Percentiles rank a stretch among this genome's conserved stretches.
These are phyloP conservation scores for Rhizomys pruinosus DNA, from an alignment of 2,113 vertebrate genomes.

Conservation along the genomic window DNA sequence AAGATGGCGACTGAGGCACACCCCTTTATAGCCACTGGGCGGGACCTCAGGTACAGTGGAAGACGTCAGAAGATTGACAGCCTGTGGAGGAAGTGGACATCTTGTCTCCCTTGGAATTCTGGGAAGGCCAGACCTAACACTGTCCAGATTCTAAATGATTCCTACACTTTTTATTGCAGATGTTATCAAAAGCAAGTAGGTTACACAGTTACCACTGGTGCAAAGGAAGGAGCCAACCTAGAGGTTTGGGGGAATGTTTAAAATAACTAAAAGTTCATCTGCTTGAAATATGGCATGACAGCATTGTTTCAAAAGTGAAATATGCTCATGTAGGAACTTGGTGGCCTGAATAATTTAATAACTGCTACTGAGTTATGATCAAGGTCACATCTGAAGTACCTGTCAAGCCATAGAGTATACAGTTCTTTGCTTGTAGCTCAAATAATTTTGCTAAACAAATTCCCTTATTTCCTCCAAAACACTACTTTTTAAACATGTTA, in stretches of 20 bases:
- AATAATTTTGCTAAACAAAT: constrained; percentile 70
- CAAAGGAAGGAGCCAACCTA: not conserved
- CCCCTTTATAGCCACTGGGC: too few relatives aligned
- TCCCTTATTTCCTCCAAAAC: constrained; percentile 32
- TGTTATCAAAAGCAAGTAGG: not conserved
- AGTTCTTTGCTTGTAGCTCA: not conserved
- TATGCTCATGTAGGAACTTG: not conserved
- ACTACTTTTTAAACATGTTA: constrained; percentile 82
- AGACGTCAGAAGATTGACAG: too few relatives aligned
- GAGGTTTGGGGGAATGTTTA: not conserved
- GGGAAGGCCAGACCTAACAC: too few relatives aligned
- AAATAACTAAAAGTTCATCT: not conserved
- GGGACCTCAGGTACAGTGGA: too few relatives aligned
- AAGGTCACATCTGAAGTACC: not conserved
- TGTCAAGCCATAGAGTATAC: not conserved
- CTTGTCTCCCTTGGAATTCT: too few relatives aligned
- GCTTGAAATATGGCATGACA: not conserved
- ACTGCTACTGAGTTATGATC: not conserved
- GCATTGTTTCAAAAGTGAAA: constrained; percentile 17
- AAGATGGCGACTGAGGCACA: too few relatives aligned
- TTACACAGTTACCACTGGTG: not conserved
- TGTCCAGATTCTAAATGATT: too few relatives aligned
- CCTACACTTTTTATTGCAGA: not conserved
- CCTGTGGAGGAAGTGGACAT: too few relatives aligned
- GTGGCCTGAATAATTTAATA: not conserved